Evolutionary conservation across 2,888 invertebrate genomes (phyloP), one percentile per base, ranked within the genome.

Genomic region (Ethmia dodecea): DNA sequence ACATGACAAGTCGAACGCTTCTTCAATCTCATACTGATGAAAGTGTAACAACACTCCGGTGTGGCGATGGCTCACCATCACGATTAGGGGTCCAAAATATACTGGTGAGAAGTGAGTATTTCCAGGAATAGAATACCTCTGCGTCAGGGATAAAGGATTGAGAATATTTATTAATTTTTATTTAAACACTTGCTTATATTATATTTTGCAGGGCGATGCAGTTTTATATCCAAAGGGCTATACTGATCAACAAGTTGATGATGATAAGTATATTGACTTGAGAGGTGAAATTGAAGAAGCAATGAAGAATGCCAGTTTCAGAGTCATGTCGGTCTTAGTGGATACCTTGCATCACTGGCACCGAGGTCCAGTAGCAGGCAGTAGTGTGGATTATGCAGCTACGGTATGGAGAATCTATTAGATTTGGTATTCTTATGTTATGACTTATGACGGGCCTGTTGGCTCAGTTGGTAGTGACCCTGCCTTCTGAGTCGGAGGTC

Each of bases 321-420:
- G 60, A 40, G 46, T 63, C 0, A 28, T 65, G 3, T 48, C 70
- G 0, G 72, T 72, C 1, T 42, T 62, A 1, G 66, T 74, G 2
- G 74, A 79, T 5, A 61, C 68, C 0, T 38, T 81, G 5, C 35
- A 71, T 38, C 70, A 45, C 35, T 83, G 83, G 81, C 83, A 84
- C 16, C n/a, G n/a, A n/a, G 83, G 81, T 0, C 47, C 44, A 12
- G 60, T 80, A 2, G 6, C 40, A 0, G 84, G 84, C 0, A 49
- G 64, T 0, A 84, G 84, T 29, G 83, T 84, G 16, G 84, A 84
- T 45, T 83, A 79, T 32, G 81, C 81, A 2, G 50, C 76, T 13
- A 41, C 68, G 59, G 84, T 84, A 65, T 47, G 42, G 10, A 2
- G 14, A 13, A 16, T 24, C 10, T 14, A 28, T 10, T 5, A 9